Conservation (phyloP, 2,797 vertebrate genomes). For the Argyrosomus regius region DNA sequence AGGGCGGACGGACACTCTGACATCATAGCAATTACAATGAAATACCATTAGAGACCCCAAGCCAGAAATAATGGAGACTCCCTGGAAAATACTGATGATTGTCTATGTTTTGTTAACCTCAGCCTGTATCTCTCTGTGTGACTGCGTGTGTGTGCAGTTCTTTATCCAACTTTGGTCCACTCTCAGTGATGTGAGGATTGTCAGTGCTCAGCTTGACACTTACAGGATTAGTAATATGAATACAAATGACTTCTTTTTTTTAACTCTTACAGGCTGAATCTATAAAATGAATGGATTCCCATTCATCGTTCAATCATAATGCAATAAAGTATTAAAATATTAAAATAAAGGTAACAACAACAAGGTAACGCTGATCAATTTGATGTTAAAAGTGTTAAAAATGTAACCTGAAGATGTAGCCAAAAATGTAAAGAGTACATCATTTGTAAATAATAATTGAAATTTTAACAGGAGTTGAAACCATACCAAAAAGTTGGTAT, state of each 20-base stretch:
- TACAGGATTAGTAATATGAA: not conserved
- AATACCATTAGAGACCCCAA: conserved; percentile 80
- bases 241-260: not conserved
- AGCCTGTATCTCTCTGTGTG: conserved; percentile 56
- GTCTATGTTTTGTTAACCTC: conserved; percentile 79
- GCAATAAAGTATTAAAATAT: not conserved
- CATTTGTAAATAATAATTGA: not conserved
- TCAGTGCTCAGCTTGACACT: conserved; percentile 13
- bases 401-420: not conserved
- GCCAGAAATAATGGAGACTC: conserved; percentile 80
- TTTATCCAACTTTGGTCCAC: conserved; percentile 20
- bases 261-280: not conserved
- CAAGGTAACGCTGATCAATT: not conserved
- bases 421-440: not conserved
- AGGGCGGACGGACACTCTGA: conserved; percentile 80
- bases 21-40: conserved; percentile 85
- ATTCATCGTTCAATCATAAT: not conserved
- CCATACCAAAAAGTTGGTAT: not conserved
- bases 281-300: not conserved
- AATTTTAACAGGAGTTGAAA: not conserved
- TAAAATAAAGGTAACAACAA: not conserved
- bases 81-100: conserved; percentile 78
- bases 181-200: conserved; percentile 42
- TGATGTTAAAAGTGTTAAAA: not conserved
- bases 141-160: conserved; percentile 15